A percentile compares a stretch with the other conserved stretches of the same genome.
Conservation (phyloP, 2,113 vertebrate genomes). For the Saguinus imperator region DNA sequence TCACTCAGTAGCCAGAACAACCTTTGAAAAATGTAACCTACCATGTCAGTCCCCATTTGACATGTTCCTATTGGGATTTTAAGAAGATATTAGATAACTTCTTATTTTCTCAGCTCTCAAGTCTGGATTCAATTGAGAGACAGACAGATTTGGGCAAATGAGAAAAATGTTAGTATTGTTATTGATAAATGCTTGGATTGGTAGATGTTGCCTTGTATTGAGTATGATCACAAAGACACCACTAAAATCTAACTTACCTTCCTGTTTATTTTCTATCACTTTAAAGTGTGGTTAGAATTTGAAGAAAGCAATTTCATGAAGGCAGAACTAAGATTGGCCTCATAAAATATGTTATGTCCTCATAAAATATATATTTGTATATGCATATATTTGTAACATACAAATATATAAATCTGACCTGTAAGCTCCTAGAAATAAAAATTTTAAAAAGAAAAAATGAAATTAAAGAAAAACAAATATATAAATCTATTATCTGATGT, state of each 20-base stretch:
- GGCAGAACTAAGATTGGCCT: not conserved
- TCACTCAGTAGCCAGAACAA: not conserved
- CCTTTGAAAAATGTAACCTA: not conserved
- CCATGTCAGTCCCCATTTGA: not conserved
- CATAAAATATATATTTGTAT: no score
- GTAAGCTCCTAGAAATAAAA: no score
- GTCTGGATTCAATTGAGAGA: not conserved
- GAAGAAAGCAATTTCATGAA: not conserved
- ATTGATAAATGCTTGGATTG: not conserved
- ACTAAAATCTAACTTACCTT: not conserved
- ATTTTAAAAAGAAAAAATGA: no score
- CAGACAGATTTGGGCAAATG: not conserved
- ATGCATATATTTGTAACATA: no score
- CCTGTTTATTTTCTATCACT: not conserved
- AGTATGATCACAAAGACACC: not conserved
- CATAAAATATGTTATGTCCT: no score
- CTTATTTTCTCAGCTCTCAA: not conserved
- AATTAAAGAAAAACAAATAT: no score
- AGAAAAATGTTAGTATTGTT: not conserved
- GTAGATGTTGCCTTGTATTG: not conserved
- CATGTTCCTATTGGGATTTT: not conserved
- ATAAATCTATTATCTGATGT: not conserved
- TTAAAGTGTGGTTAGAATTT: not conserved
- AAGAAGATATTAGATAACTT: not conserved
- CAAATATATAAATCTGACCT: no score